A percentile compares a stretch with the other conserved stretches of the same genome.
Conservation (phyloP, 2,888 invertebrate genomes). For the Diplolepis rosae region DNA sequence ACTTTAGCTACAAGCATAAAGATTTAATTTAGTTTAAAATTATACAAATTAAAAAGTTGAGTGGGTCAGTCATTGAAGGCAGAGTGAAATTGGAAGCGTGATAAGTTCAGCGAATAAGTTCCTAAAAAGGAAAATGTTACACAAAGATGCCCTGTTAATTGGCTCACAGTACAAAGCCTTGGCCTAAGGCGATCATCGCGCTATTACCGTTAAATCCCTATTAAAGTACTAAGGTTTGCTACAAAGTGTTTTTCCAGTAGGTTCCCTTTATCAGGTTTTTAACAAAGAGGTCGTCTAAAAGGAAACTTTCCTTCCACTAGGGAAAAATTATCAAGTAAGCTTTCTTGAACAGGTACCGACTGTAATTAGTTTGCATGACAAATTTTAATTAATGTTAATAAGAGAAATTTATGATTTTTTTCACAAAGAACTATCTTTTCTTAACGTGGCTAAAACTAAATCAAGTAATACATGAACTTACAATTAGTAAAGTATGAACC, state of each 20-base stretch:
- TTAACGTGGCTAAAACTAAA: not conserved
- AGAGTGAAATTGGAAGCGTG: conserved; percentile 17
- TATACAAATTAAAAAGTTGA: conserved; percentile 7
- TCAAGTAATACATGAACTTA: not conserved
- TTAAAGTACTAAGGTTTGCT: conserved; percentile 13
- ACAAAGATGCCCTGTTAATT: conserved; percentile 48
- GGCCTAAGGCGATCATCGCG: conserved; percentile 44
- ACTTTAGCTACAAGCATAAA: not conserved
- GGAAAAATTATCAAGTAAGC: conserved; percentile 10
- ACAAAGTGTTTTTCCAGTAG: conserved; percentile 24
- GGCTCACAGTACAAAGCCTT: conserved; percentile 47
- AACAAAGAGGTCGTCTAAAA: conserved; percentile 19
- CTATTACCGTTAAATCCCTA: conserved; percentile 39
- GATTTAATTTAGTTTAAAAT: conserved; percentile 2
- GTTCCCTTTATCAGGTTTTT: conserved; percentile 11
- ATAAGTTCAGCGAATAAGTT: conserved; percentile 8
- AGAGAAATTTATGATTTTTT: not conserved
- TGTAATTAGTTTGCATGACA: not conserved
- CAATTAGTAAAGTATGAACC: not conserved
- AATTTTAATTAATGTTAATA: not conserved
- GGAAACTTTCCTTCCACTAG: not conserved
- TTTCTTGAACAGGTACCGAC: not conserved
- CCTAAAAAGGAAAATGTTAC: conserved; percentile 34
- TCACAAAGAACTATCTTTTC: not conserved
- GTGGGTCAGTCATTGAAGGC: not conserved